Percentiles rank a stretch among this genome's conserved stretches.
These are phyloP conservation scores for Napeogenes inachia DNA, from an alignment of 2,888 invertebrate species.

Conservation along the genomic window DNA sequence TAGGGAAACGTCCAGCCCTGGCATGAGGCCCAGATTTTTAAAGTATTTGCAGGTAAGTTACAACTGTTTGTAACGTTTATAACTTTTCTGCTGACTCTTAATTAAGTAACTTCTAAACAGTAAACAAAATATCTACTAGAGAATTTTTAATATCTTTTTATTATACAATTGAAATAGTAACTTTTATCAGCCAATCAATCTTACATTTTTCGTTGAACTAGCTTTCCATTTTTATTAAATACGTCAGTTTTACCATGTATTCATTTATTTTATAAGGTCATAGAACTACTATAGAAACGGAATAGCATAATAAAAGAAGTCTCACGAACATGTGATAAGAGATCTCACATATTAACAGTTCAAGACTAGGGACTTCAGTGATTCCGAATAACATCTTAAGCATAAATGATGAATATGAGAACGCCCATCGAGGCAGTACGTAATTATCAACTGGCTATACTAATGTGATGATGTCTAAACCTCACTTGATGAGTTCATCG, in stretches of 20 bases:
- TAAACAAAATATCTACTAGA: constrained; percentile 1
- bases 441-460: constrained; percentile 64
- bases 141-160: background rate
- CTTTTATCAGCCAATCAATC: too few species aligned
- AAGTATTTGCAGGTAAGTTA: constrained; percentile 19
- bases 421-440: constrained; percentile 64
- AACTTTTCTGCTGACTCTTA: constrained; percentile 1
- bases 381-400: constrained; percentile 69
- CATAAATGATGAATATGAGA: constrained; percentile 70
- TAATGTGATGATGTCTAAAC: constrained; percentile 68
- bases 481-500: constrained; percentile 71
- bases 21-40: constrained; percentile 21
- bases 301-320: constrained; percentile 39
- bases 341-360: constrained; percentile 60
- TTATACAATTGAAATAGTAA: background rate
- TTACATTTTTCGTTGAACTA: constrained; percentile 3
- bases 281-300: constrained; percentile 28
- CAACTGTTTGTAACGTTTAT: constrained; percentile 12
- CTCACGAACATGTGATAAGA: constrained; percentile 63
- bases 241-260: background rate
- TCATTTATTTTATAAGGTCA: constrained; percentile 12
- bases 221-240: constrained; percentile 1
- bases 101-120: constrained; percentile 4
- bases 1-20: constrained; percentile 21
- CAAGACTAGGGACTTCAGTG: constrained; percentile 40